Evolutionary conservation across 2,797 vertebrate species (phyloP).

Genomic region (Lateolabrax maculatus): DNA sequence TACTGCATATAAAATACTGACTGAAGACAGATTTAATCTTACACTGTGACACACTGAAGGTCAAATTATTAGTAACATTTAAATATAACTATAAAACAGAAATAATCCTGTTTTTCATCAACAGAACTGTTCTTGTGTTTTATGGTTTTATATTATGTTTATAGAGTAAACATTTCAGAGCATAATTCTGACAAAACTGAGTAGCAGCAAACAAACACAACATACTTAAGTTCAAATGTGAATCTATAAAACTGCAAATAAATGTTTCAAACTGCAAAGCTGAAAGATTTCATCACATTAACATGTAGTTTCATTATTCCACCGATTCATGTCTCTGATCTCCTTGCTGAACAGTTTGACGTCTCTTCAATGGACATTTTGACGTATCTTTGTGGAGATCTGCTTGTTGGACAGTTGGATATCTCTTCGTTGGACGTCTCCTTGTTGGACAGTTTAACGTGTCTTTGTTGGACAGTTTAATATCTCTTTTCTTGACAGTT

Average conservation of each 20-base stretch:
- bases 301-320: too few relatives aligned
- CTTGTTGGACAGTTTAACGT: neutral
- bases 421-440: neutral
- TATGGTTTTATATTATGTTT: neutral
- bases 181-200: neutral
- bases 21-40: neutral
- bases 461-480: neutral
- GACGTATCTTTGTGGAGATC: neutral
- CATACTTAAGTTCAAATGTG: too few relatives aligned
- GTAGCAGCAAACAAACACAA: too few relatives aligned
- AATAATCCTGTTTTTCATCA: neutral
- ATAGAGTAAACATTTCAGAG: neutral
- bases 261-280: too few relatives aligned
- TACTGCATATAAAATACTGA: neutral
- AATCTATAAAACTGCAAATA: too few relatives aligned
- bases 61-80: neutral
- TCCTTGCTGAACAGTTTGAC: neutral
- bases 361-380: neutral
- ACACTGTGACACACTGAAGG: neutral
- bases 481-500: neutral
- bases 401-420: neutral
- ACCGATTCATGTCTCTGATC: neutral
- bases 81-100: neutral
- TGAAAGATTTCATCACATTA: too few relatives aligned
- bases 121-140: neutral